phyloP scores from a whole-genome alignment of 2,113 vertebrate species.

The Anoplopoma fimbria region DNA sequence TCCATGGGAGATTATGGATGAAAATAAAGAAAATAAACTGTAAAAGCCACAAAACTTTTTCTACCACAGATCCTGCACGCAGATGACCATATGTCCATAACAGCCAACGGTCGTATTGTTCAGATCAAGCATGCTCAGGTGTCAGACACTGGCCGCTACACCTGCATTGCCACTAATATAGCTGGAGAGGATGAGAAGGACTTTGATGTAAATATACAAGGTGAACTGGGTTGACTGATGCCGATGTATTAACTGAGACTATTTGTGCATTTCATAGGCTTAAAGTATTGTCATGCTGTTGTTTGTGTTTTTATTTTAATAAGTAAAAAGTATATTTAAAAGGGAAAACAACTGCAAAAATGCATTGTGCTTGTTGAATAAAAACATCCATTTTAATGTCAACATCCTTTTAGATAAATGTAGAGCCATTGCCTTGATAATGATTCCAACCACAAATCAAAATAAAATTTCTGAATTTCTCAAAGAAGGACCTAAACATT shows the following conservation, averaged over 20 bases:
- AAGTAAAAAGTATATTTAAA: neutral
- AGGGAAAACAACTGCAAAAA: neutral
- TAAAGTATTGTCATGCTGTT: slow-evolving; percentile 23
- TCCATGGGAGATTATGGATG: neutral
- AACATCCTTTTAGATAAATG: neutral
- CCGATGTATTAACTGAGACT: slow-evolving; percentile 40
- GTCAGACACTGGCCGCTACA: slow-evolving; percentile 94
- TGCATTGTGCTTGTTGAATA: neutral
- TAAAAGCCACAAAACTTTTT: neutral
- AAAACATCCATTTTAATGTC: neutral
- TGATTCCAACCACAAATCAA: neutral
- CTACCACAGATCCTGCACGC: slow-evolving; percentile 84
- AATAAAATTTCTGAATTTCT: neutral
- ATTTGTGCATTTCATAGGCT: slow-evolving; percentile 21
- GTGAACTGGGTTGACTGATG: slow-evolving; percentile 85
- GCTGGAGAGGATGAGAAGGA: slow-evolving; percentile 98
- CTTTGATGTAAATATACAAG: slow-evolving; percentile 99
- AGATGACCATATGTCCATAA: slow-evolving; percentile 86
- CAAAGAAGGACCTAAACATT: neutral
- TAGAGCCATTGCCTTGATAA: neutral
- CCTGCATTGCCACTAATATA: slow-evolving; percentile 93
- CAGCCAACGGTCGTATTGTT: slow-evolving; percentile 86
- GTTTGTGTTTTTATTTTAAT: neutral
- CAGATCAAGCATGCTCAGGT: slow-evolving; percentile 90
- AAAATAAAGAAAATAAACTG: neutral